Evolutionary conservation across 2,797 vertebrate species (phyloP), one percentile per base, ranked within the genome.

Genomic region (Hypotaenidia philippensis): DNA sequence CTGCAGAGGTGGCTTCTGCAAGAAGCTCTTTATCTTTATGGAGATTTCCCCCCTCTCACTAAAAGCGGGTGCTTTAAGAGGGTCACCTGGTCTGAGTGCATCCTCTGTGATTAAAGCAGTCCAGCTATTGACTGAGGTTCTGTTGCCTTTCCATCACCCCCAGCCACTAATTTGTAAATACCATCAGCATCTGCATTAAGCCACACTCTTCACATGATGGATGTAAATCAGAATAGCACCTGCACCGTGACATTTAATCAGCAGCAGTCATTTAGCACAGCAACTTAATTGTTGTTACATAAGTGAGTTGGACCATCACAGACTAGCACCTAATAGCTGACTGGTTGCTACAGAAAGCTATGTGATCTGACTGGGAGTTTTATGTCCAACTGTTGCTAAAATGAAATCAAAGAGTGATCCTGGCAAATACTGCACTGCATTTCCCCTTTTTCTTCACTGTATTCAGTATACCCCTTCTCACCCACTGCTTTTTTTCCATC

Each of bases 151-250:
- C 40, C 12, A 17, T 78, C 79, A 72, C 14, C n/a, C 21, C 16
- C 32, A 64, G 66, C 47, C 74, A 56, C 82, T 84, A 50, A 57
- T 75, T 38, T 68, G 27, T 72, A 84, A 91, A 74, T 76, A 53
- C 4, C 34, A 31, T 59, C 36, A 36, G 23, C 52, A 61, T 49
- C 26, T 83, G 40, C 65, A 40, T 71, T 66, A 75, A 90, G 70
- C 12, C 38, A 60, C 7, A 7, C 60, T 95, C 94, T 82, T 92
- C 71, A 66, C 57, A 60, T 61, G 91, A 84, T 81, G 87, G 70
- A 88, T 95, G 66, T 44, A 93, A 83, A 72, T 88, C 92, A 94
- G 97, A 97, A 96, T 95, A 80, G 94, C 94, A 97, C 96, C 95
- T 96, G 86, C 32, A 45, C 50, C 25, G 36, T 87, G 71, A 66